Percentiles rank a stretch among this genome's conserved stretches.
These are phyloP conservation scores for Geotrypetes seraphini DNA, from an alignment of 2,797 vertebrate species.

Conservation along the genomic window DNA sequence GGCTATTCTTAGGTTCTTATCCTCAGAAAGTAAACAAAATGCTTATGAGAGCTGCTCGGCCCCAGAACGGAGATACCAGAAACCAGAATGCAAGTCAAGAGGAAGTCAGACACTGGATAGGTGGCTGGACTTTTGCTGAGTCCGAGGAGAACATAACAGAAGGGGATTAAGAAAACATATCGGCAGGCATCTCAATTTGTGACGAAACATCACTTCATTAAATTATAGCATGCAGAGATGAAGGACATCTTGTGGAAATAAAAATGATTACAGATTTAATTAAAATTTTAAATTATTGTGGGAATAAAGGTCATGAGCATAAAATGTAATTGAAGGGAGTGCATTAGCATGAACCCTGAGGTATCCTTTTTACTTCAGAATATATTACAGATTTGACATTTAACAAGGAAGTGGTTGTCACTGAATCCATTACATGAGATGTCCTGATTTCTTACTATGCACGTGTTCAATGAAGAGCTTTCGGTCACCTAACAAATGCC, in stretches of 20 bases:
- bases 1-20: too few relatives aligned
- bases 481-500: too few relatives aligned
- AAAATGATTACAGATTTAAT: constrained; percentile 43
- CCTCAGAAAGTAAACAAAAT: too few relatives aligned
- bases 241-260: constrained; percentile 35
- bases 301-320: constrained; percentile 45
- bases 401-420: constrained; percentile 25
- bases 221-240: constrained; percentile 26
- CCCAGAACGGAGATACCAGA: too few relatives aligned
- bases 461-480: too few relatives aligned
- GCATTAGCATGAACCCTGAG: constrained; percentile 33
- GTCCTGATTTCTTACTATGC: not conserved
- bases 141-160: not conserved
- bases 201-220: constrained; percentile 37
- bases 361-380: constrained; percentile 30
- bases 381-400: constrained; percentile 38
- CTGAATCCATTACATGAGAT: constrained; percentile 26
- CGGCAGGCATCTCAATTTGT: constrained; percentile 22
- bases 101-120: too few relatives aligned
- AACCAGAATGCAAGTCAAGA: too few relatives aligned
- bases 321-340: constrained; percentile 41
- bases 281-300: constrained; percentile 50
- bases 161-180: constrained; percentile 20
- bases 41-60: too few relatives aligned
- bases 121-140: too few relatives aligned